Evolutionary conservation across 1,140 invertebrate species (phyloP), one percentile per base, ranked within the genome.

Genomic region (Planococcus citri): DNA sequence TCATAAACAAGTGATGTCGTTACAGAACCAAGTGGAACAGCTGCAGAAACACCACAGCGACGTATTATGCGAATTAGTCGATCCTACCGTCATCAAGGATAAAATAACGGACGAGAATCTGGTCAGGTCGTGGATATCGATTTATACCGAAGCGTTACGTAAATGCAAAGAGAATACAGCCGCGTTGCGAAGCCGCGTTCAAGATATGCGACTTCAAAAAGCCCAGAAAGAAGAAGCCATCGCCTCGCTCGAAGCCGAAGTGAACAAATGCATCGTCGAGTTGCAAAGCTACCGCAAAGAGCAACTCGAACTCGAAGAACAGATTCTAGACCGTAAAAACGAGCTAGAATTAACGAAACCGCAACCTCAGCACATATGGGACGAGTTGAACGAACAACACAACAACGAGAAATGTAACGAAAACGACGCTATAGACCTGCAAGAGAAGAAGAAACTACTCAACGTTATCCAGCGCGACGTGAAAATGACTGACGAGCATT

Each of bases 21-120:
- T 64, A 17, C 60, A 64, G 17, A 64, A 12, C 20, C 60, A 64
- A 27, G 60, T 64, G 2, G 60, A 64, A 27, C 10, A 64, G 20
- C 17, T 64, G 10, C 60, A 64, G 60, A 64, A 64, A 27, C 60
- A 64, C 25, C 60, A 64, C 22, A 64, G 60, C 25, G 60, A 64
- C 22, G 24, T 64, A 64, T 27, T 64, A 27, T 64, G 60, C 25
- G 60, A 64, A 25, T 25, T 64, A 64, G 60, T 64, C 22, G 60
- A 64, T 25, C 60, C 60, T 4, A 27, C 60, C 20, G 25, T 64
- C 1, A 64, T 64, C 22, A 64, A 64, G 22, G 60, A 64, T 27
- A 64, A 64, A 64, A 64, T 64, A 2, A 64, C 21, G 1, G 60
- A 64, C 22, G 22, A 17, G 22, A 20, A 64, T 27, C 20, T 64